These are phyloP conservation scores for Eupithecia dodoneata DNA, from an alignment of 2,888 invertebrate species.

Conservation along the genomic window DNA sequence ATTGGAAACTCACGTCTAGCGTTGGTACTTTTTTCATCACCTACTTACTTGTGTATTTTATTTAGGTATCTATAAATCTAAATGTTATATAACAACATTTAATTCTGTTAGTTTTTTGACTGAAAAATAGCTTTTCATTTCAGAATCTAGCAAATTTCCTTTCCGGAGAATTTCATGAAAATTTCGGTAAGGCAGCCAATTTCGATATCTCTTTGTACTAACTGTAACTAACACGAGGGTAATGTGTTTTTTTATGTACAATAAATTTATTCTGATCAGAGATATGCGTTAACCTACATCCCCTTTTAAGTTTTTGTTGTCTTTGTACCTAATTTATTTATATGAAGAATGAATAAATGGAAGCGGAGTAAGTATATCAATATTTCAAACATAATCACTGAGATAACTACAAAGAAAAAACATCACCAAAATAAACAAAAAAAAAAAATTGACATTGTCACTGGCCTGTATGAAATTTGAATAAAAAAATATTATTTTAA, in stretches of 20 bases:
- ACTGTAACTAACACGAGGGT: neutral
- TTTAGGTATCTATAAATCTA: neutral
- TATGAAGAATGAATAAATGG: neutral
- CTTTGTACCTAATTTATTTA: neutral
- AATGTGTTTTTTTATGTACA: neutral
- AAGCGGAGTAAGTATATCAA: neutral
- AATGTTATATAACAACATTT: no score
- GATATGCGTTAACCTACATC: neutral
- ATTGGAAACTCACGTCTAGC: neutral
- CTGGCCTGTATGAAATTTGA: constrained; percentile 18
- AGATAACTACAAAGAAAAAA: neutral
- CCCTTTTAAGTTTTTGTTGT: neutral
- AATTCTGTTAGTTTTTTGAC: neutral
- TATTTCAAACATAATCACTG: neutral
- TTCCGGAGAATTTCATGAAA: neutral
- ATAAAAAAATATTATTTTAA: neutral
- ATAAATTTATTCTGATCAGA: neutral
- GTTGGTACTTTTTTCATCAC: neutral
- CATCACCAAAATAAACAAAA: neutral
- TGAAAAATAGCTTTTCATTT: neutral
- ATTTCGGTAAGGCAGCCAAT: neutral
- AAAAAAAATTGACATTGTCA: neutral
- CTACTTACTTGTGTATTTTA: neutral
- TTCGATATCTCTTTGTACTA: neutral
- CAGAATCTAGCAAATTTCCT: neutral